A percentile compares a stretch with the other conserved stretches of the same genome.
Conservation (phyloP, 2,113 vertebrate species). For the Osmerus eperlanus region DNA sequence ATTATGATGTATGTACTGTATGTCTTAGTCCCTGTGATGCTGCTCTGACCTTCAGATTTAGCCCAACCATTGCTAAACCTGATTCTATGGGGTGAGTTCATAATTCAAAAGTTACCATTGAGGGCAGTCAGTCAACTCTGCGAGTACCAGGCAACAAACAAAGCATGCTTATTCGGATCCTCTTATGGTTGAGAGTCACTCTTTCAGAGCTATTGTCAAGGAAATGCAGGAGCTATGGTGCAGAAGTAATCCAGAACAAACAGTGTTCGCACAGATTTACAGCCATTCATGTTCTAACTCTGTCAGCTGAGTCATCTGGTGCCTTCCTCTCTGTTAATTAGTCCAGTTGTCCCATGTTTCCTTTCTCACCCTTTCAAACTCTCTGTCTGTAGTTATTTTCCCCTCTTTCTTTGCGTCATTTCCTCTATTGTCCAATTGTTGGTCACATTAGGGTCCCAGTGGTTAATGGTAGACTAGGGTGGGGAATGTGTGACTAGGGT, state of each 20-base stretch:
- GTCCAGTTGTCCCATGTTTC: background rate
- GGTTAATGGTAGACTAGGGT: too few relatives aligned
- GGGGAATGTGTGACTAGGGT: too few relatives aligned
- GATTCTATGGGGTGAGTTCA: too few relatives aligned
- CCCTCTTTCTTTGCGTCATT: background rate
- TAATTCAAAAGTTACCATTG: background rate
- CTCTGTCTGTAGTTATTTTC: too few relatives aligned
- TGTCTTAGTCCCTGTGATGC: too few relatives aligned
- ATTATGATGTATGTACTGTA: too few relatives aligned
- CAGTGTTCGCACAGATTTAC: background rate
- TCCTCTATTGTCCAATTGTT: background rate
- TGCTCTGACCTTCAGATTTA: too few relatives aligned
- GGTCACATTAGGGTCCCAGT: background rate
- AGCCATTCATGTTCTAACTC: constrained; percentile 5
- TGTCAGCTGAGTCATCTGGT: constrained; percentile 3
- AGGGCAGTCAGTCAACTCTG: background rate
- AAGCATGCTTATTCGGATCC: constrained; percentile 9
- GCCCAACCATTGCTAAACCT: too few relatives aligned
- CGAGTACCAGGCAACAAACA: constrained; percentile 13
- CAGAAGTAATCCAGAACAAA: constrained; percentile 17
- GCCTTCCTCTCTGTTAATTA: background rate
- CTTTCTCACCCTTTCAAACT: background rate
- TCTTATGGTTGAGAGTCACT: constrained; percentile 10
- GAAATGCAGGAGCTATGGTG: background rate
- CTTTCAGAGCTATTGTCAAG: constrained; percentile 1